phyloP scores from a whole-genome alignment of 1,140 invertebrate genomes.

The Panagrolaimus sp. region DNA sequence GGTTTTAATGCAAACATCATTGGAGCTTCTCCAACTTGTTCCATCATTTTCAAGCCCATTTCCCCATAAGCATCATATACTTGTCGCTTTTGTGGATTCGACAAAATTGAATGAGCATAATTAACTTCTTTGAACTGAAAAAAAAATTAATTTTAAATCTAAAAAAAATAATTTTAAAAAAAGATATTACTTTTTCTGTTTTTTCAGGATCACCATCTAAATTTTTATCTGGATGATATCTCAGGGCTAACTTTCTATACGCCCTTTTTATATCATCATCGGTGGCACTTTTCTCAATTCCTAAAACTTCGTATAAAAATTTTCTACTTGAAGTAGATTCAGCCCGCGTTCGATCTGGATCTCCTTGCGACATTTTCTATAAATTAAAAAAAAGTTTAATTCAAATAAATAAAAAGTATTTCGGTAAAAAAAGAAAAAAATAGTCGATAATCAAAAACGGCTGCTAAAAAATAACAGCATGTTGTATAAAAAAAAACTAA shows the following conservation, averaged over 20 bases:
- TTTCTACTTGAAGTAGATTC: too few species aligned
- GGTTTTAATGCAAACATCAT: constrained; percentile 60
- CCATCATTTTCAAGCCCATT: constrained; percentile 62
- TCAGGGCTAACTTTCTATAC: constrained; percentile 87
- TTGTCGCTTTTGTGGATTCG: constrained; percentile 61
- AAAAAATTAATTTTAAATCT: not conserved
- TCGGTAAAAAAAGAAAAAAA: too few species aligned
- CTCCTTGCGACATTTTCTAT: too few species aligned
- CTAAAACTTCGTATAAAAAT: constrained; percentile 78
- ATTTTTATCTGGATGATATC: constrained; percentile 97
- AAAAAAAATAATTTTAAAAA: constrained; percentile 15
- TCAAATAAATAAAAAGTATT: too few species aligned
- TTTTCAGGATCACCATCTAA: constrained; percentile 51
- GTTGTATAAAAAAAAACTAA: too few species aligned
- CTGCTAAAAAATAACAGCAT: too few species aligned
- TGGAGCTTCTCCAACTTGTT: constrained; percentile 64
- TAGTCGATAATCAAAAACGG: too few species aligned
- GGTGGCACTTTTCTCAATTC: constrained; percentile 71
- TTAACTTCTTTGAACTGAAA: constrained; percentile 64
- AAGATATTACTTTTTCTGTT: constrained; percentile 39
- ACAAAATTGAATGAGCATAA: constrained; percentile 62
- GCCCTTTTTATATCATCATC: constrained; percentile 88
- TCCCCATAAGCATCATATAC: constrained; percentile 64
- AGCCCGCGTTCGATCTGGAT: too few species aligned
- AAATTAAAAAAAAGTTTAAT: too few species aligned